These are phyloP conservation scores for Aulostomus chinensis DNA, from an alignment of 2,797 vertebrate species.

Conservation along the genomic window DNA sequence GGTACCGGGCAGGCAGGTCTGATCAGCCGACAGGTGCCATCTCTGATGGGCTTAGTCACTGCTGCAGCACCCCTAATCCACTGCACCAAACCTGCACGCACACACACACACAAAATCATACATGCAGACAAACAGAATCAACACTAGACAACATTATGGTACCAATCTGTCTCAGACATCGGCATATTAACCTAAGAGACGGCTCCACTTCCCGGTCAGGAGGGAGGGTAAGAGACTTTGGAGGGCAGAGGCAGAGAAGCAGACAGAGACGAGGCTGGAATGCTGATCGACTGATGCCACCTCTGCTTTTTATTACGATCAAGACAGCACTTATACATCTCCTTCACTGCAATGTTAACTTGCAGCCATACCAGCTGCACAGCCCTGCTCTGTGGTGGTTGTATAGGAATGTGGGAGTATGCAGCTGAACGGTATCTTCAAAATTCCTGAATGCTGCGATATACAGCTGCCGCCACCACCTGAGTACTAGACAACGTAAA, in stretches of 20 bases:
- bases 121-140: slow-evolving; percentile 6
- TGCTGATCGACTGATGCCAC: slow-evolving; percentile 45
- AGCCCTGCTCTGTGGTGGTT: slow-evolving; percentile 1
- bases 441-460: slow-evolving; percentile 11
- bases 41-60: slow-evolving; percentile 50
- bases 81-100: slow-evolving; percentile 48
- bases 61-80: slow-evolving; percentile 56
- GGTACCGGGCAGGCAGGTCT: slow-evolving; percentile 7
- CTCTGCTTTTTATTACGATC: slow-evolving; percentile 35
- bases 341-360: slow-evolving; percentile 3
- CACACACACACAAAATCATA: slow-evolving; percentile 19
- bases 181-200: slow-evolving; percentile 42
- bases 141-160: slow-evolving; percentile 6
- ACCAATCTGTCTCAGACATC: slow-evolving; percentile 36
- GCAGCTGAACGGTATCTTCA: slow-evolving; percentile 7
- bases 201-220: slow-evolving; percentile 25
- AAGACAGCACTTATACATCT: slow-evolving; percentile 15
- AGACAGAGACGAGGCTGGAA: slow-evolving; percentile 47
- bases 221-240: slow-evolving; percentile 31
- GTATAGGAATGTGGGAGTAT: slow-evolving; percentile 2
- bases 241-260: slow-evolving; percentile 20
- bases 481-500: slow-evolving; percentile 28
- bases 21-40: slow-evolving; percentile 35
- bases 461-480: slow-evolving; percentile 30
- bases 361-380: slow-evolving; percentile 22